Conservation (phyloP, 2,113 vertebrate species). For the Dromiciops gliroides region DNA sequence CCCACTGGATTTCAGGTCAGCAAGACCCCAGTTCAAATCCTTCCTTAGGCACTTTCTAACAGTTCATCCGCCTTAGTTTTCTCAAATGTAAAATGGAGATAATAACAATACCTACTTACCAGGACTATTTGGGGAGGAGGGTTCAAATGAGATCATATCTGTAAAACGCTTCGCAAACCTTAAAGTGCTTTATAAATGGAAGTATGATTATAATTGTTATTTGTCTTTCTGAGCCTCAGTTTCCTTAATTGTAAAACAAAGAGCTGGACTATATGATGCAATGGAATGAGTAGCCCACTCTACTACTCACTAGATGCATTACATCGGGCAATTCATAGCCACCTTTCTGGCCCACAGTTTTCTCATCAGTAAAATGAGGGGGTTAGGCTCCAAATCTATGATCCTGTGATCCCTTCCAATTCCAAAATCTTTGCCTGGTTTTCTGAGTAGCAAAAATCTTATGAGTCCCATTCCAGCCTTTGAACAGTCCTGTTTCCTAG, state of each 20-base stretch:
- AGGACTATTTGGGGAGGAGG: neutral
- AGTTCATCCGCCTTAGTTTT: neutral
- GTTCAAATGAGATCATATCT: neutral
- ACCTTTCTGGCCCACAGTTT: neutral
- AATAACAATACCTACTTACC: neutral
- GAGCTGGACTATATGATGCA: neutral
- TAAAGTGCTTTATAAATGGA: no score
- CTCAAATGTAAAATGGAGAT: neutral
- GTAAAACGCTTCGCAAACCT: neutral
- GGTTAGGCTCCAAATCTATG: neutral
- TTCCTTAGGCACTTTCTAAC: neutral
- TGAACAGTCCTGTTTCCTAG: neutral
- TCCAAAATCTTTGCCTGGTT: neutral
- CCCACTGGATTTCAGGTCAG: neutral
- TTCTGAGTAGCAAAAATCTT: neutral
- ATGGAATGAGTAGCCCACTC: neutral
- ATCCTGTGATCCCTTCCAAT: neutral
- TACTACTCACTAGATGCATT: neutral
- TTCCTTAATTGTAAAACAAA: neutral
- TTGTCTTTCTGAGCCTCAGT: neutral
- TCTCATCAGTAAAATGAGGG: neutral
- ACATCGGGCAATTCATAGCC: neutral
- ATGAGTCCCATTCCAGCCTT: neutral
- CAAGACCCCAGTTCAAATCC: neutral
- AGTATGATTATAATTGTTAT: neutral